Evolutionary conservation across 2,113 vertebrate species (phyloP), one percentile per base, ranked within the genome.

Genomic region (Chaenocephalus aceratus): DNA sequence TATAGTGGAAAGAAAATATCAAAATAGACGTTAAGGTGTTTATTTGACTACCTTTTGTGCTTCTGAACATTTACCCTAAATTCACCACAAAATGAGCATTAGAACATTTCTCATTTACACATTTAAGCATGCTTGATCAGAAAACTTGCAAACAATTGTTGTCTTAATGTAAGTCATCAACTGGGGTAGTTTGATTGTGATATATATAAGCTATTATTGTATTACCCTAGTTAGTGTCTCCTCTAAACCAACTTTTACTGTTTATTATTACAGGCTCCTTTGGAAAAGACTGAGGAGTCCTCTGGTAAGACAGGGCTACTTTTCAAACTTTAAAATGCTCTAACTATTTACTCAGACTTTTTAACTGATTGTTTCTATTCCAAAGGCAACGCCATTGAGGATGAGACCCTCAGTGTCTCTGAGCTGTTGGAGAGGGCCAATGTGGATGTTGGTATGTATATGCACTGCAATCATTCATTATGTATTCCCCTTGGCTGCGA

Each of bases 381-480:
- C 9, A 56, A 77, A 95, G 94, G 84, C 60, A 76, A 86, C 82
- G 75, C 2, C 48, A 7, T 54, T 8, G 75, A 90, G 4, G 87
- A 89, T 10, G 90, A 93, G 0, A 84, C 90, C 0, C 70, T 85
- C 59, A 87, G 82, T 44, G 61, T 93, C 16, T 93, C 93, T 10
- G 56, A 82, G 0, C 59, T 94, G 69, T 36, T 95, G 16, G 94
- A 95, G 75, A 94, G 83, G 68, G 93, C 93, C 16, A 95, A 95
- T 56, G 73, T 9, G 9, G 86, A 95, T 64, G 15, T 89, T 15
- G 94, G 94, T 95, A 92, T 3, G 89, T 80, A 10, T 53, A 23
- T 72, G 45, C 0, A 52, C 2, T 59, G 13, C 56, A 74, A 8
- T 51, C 63, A 14, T 62, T 75, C 4, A 0, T 68, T 16, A 2